Evolutionary conservation across 2,113 vertebrate species (phyloP), one percentile per base, ranked within the genome.

Genomic region (Hucho hucho): DNA sequence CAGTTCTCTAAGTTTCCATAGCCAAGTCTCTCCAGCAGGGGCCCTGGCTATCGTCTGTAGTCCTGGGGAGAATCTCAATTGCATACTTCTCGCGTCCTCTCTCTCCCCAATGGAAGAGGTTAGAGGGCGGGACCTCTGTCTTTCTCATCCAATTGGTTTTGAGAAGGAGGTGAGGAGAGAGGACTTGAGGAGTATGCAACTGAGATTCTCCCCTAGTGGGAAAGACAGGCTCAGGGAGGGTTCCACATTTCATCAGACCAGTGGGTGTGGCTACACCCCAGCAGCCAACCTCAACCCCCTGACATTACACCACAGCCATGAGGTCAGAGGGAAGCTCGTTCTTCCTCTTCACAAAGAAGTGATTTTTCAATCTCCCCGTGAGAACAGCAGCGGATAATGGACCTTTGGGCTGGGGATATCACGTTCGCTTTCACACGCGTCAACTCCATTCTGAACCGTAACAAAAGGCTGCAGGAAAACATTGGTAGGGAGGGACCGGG

Each of bases 271-370:
- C 88, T 71, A 79, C 78, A 37, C 77, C 78, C 58, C 58, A 61
- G 58, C 20, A n/a, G 18, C n/a, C 87, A 86, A 90, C 90, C 88
- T 83, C 84, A 14, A 84, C 84, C 87, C 85, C 86, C 88, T 89
- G 89, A 89, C 90, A 85, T 90, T 87, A 86, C 85, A 84, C 89
- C 76, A 79, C 78, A 77, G 75, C 85, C 87, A 88, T 84, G 86
- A 92, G 89, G 91, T 92, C 90, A 91, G 87, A 84, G 82, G 86
- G 83, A 89, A 83, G 73, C 84, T 82, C 84, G 87, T 89, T 89
- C 84, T 88, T 87, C 82, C 43, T 0, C 72, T 22, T 78, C 85
- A 87, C 88, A 87, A 84, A 89, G 76, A 82, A 76, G 75, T 86
- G 85, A 88, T 89, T 87, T 88, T 88, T 89, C 88, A 87, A 85